phyloP scores from a whole-genome alignment of 2,888 invertebrate species.

The Cremastinae sp. region DNA sequence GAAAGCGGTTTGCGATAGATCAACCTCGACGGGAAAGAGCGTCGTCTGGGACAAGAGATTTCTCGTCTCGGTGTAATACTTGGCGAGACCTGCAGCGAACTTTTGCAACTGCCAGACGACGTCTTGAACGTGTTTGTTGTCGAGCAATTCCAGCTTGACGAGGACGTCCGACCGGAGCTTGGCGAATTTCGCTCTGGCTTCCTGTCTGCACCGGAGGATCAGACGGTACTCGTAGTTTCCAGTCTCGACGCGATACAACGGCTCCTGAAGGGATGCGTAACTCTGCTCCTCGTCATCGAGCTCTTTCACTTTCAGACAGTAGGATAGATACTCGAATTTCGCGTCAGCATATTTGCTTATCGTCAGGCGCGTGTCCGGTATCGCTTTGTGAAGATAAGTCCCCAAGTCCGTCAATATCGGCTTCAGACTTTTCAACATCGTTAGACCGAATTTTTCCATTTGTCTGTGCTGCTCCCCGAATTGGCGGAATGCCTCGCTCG shows the following conservation, averaged over 20 bases:
- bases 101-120: conserved; percentile 92
- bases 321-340: conserved; percentile 99
- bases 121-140: conserved; percentile 99
- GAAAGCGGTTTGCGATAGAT: conserved; percentile 94
- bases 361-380: conserved; percentile 98
- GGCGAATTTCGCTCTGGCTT: conserved; percentile 93
- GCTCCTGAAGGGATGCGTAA: conserved; percentile 95
- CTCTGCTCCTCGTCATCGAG: conserved; percentile 99
- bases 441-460: conserved; percentile 94
- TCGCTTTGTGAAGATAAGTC: conserved; percentile 97
- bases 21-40: conserved; percentile 97
- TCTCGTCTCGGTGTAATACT: conserved; percentile 88
- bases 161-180: conserved; percentile 93
- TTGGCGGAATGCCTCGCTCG: conserved; percentile 96
- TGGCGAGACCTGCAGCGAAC: conserved; percentile 91
- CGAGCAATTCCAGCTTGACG: conserved; percentile 97
- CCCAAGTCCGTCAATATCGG: conserved; percentile 97
- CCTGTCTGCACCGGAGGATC: conserved; percentile 96
- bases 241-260: conserved; percentile 97
- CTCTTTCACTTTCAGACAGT: conserved; percentile 99
- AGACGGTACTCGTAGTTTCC: conserved; percentile 99
- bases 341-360: conserved; percentile 99
- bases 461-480: conserved; percentile 97
- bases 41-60: conserved; percentile 88
- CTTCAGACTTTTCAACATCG: conserved; percentile 94